Evolutionary conservation across 2,797 vertebrate genomes (phyloP), one percentile per base, ranked within the genome.

Genomic region (Fistularia tabacaria): DNA sequence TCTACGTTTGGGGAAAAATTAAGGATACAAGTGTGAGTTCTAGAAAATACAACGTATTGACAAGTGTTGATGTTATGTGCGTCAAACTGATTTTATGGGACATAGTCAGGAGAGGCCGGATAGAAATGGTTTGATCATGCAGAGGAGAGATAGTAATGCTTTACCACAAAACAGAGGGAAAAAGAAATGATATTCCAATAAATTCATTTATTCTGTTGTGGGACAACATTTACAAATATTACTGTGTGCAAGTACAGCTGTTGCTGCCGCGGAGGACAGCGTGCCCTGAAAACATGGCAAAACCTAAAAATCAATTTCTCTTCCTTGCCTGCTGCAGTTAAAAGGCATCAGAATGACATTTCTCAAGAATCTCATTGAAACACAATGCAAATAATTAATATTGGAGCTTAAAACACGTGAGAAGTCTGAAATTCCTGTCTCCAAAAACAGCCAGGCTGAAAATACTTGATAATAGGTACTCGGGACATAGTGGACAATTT

Each of bases 221-320:
- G 77, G 72, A 80, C 76, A 84, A 79, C 77, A 84, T 88, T 84
- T 87, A 85, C 86, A 90, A 85, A 85, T 67, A 74, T 72, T 72
- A 66, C 60, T 10, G 6, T 88, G 82, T 85, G 76, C 72, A 87
- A 80, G 71, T 73, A 73, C 58, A 80, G 56, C 56, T 71, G 64
- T 69, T 62, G 68, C 71, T 62, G 64, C 14, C 11, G 59, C 64
- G 59, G 71, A 25, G 12, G 57, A 76, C 74, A 80, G 51, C 67
- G 46, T 55, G 65, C 53, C 79, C 72, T 77, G 82, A 81, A 81
- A 80, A 81, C 59, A 62, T 66, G 62, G 47, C 65, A 69, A 64
- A 69, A 77, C 36, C 14, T 37, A 6, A 9, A 14, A 38, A 36
- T 54, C 8, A 14, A 42, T 10, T 36, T 10, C 6, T 13, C 43